These are phyloP conservation scores for Galleria mellonella DNA, from an alignment of 1,140 invertebrate species.

Conservation along the genomic window DNA sequence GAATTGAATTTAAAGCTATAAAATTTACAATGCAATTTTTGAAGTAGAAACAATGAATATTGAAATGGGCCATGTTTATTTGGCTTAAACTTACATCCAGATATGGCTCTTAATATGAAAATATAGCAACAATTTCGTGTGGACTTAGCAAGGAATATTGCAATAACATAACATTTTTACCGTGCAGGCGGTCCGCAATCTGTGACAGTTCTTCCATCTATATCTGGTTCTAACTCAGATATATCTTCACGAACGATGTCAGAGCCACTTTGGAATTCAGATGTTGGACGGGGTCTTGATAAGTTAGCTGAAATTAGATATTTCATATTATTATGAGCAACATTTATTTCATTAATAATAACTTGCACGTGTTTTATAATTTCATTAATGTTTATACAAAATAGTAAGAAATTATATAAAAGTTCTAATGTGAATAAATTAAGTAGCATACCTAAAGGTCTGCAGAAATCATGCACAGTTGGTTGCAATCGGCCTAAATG, in stretches of 20 bases:
- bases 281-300: conserved; percentile 52
- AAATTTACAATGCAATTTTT: too few relatives aligned
- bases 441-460: conserved; percentile 46
- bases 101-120: too few relatives aligned
- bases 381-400: neutral
- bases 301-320: conserved; percentile 45
- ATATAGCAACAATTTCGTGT: neutral
- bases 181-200: conserved; percentile 81
- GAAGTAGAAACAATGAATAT: too few relatives aligned
- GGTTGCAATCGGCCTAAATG: conserved; percentile 79
- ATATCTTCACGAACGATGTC: conserved; percentile 81
- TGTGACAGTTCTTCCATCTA: conserved; percentile 49
- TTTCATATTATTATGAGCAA: neutral
- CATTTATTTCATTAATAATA: neutral
- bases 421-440: neutral
- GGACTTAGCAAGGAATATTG: neutral
- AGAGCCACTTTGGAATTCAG: conserved; percentile 76
- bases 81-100: too few relatives aligned
- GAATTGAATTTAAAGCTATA: too few relatives aligned
- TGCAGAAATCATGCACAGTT: conserved; percentile 63
- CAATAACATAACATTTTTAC: conserved; percentile 50
- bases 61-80: too few relatives aligned
- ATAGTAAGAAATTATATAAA: too few relatives aligned
- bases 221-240: conserved; percentile 75
- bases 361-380: neutral